Evolutionary conservation across 2,888 invertebrate genomes (phyloP).

Genomic region (Phania funesta): DNA sequence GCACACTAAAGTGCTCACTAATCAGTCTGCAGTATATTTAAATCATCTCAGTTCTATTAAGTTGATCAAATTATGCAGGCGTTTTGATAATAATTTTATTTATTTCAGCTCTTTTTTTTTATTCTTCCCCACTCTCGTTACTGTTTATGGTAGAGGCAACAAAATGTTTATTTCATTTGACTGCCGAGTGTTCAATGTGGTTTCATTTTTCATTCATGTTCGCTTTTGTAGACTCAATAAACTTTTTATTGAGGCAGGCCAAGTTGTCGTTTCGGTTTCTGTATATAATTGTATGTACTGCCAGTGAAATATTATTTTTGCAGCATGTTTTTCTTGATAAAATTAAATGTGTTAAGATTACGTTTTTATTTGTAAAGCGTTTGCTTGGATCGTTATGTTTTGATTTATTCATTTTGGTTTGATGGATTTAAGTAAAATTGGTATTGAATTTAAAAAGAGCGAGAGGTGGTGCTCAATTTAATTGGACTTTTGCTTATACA

Average conservation of each 20-base stretch:
- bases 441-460: not conserved
- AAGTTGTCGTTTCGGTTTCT: constrained; percentile 21
- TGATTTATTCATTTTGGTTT: not conserved
- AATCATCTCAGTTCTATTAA: constrained; percentile 19
- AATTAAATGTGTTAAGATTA: constrained; percentile 41
- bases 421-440: not conserved
- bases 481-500: too few species aligned
- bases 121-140: not conserved
- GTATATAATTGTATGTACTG: not conserved
- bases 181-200: not conserved
- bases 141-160: constrained; percentile 21
- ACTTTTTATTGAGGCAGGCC: constrained; percentile 53
- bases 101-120: not conserved
- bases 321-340: constrained; percentile 3
- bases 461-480: not conserved
- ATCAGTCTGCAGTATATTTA: constrained; percentile 5
- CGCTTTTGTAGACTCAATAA: constrained; percentile 1
- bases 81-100: constrained; percentile 40
- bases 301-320: constrained; percentile 6
- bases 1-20: constrained; percentile 55
- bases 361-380: too few species aligned
- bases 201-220: too few species aligned
- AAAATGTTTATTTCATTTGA: constrained; percentile 32
- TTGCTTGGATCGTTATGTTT: not conserved
- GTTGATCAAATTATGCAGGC: constrained; percentile 38